phyloP scores from a whole-genome alignment of 2,888 invertebrate species.

The Cabera pusaria region DNA sequence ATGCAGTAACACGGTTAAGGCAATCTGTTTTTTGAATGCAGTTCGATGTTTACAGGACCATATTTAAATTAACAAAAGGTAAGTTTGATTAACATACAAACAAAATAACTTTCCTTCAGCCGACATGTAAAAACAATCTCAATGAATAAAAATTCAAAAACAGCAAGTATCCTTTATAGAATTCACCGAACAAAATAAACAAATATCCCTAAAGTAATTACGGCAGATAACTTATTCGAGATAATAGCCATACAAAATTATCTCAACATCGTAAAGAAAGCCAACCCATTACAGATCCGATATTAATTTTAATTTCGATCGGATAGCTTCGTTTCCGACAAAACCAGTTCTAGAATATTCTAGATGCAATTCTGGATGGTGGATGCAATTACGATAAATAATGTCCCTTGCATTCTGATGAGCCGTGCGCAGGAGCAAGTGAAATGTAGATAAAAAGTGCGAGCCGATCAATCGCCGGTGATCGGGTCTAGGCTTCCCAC shows the following conservation, averaged over 20 bases:
- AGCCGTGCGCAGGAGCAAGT: slow-evolving; percentile 31
- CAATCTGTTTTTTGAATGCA: too few species aligned
- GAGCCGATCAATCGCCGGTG: slow-evolving; percentile 45
- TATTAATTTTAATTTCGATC: slow-evolving; percentile 19
- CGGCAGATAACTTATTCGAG: background rate
- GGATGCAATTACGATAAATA: slow-evolving; percentile 45
- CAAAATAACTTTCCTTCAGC: too few species aligned
- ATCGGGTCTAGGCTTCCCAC: slow-evolving; percentile 64
- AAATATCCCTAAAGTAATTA: too few species aligned
- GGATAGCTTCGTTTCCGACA: slow-evolving; percentile 21
- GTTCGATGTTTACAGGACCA: too few species aligned
- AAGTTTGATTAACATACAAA: too few species aligned
- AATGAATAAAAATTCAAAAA: too few species aligned
- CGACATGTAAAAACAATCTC: too few species aligned
- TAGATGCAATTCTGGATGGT: slow-evolving; percentile 6
- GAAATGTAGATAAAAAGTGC: slow-evolving; percentile 42
- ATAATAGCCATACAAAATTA: slow-evolving; percentile 4
- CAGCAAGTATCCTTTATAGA: too few species aligned
- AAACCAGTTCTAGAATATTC: slow-evolving; percentile 9
- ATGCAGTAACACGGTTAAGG: too few species aligned
- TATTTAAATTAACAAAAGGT: too few species aligned
- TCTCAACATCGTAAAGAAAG: slow-evolving; percentile 13
- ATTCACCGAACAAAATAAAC: too few species aligned
- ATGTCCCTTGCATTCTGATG: slow-evolving; percentile 40
- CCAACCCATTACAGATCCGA: slow-evolving; percentile 6